A percentile compares a stretch with the other conserved stretches of the same genome.
phyloP scores from a whole-genome alignment of 1,140 invertebrate species.

The Pseudomyrmex flavicornis region DNA sequence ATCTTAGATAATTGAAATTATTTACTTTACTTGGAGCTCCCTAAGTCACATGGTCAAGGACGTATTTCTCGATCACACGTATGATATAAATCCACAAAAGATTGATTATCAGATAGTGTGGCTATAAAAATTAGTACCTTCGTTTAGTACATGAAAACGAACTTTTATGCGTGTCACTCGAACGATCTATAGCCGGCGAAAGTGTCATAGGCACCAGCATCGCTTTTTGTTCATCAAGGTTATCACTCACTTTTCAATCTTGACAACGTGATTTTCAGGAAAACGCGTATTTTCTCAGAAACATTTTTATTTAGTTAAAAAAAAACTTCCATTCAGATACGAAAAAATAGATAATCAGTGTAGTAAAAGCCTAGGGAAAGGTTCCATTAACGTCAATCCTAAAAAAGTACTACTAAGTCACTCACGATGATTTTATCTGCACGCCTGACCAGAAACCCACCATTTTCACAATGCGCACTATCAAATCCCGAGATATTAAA shows the following conservation, averaged over 20 bases:
- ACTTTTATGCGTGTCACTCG: constrained; percentile 24
- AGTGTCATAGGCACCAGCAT: constrained; percentile 23
- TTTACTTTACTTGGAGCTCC: background rate
- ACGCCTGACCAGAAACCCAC: too few relatives aligned
- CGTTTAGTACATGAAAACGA: constrained; percentile 32
- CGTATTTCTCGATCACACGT: constrained; percentile 15
- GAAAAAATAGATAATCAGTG: background rate
- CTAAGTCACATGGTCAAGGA: background rate
- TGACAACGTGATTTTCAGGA: constrained; percentile 29
- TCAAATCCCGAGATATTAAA: background rate
- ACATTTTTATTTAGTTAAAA: background rate
- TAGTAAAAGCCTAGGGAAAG: too few relatives aligned
- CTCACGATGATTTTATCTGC: too few relatives aligned
- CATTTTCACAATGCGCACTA: background rate
- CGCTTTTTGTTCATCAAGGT: constrained; percentile 2
- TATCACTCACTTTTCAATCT: constrained; percentile 19
- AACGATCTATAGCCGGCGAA: constrained; percentile 23
- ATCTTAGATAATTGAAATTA: constrained; percentile 41
- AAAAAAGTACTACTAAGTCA: too few relatives aligned
- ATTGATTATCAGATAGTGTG: constrained; percentile 57
- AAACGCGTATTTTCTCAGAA: constrained; percentile 4
- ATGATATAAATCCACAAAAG: constrained; percentile 6
- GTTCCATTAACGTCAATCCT: too few relatives aligned
- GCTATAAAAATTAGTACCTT: constrained; percentile 54
- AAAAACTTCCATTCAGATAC: constrained; percentile 7